Evolutionary conservation across 2,797 vertebrate species (phyloP).

Genomic region (Poeciliopsis infans): DNA sequence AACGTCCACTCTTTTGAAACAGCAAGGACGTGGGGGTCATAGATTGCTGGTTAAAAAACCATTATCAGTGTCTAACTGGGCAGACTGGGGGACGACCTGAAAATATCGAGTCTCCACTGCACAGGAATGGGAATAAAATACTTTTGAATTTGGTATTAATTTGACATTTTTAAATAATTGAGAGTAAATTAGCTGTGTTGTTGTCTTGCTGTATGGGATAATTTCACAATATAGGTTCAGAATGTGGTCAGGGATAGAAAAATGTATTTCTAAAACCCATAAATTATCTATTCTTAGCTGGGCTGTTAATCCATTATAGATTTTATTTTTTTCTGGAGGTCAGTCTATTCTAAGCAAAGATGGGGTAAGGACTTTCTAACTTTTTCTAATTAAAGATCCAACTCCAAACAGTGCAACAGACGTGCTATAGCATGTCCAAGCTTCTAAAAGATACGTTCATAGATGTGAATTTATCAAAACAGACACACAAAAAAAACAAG

Average conservation of each 20-base stretch:
- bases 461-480: not conserved
- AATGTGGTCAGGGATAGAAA: not conserved
- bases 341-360: not conserved
- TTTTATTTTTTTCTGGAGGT: not conserved
- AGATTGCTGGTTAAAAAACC: not conserved
- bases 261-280: not conserved
- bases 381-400: not conserved
- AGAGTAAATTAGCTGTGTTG: not conserved
- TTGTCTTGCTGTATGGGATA: not conserved
- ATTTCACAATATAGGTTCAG: not conserved
- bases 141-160: not conserved
- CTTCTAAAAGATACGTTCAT: not conserved
- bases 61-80: not conserved
- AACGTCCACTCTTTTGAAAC: not conserved
- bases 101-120: not conserved
- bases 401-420: not conserved
- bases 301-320: not conserved
- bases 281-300: not conserved
- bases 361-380: not conserved
- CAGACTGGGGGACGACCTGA: not conserved
- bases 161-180: not conserved
- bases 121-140: not conserved
- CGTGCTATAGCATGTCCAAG: not conserved
- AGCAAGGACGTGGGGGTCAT: not conserved
- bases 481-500: not conserved